Percentiles rank a stretch among this genome's conserved stretches.
phyloP scores from a whole-genome alignment of 2,797 vertebrate genomes.

The Phyllotis vaccarum region DNA sequence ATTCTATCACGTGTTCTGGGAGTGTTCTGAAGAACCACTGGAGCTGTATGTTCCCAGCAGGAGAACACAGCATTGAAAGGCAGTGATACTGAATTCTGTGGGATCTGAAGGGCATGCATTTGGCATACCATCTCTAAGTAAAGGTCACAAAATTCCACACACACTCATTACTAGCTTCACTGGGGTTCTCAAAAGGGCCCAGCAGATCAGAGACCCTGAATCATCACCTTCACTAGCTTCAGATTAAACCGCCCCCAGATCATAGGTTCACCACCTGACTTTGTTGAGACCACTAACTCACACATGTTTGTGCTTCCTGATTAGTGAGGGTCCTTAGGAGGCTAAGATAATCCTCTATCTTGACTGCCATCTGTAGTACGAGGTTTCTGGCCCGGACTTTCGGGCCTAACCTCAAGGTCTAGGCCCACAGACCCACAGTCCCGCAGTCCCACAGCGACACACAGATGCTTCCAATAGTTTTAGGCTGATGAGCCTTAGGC shows the following conservation, averaged over 20 bases:
- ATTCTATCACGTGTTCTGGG: neutral
- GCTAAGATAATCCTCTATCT: neutral
- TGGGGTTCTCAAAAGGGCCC: neutral
- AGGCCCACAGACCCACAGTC: too few relatives aligned
- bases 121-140: neutral
- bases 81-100: neutral
- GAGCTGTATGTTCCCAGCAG: neutral
- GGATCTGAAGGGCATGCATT: neutral
- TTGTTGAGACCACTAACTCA: neutral
- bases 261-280: neutral
- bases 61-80: neutral
- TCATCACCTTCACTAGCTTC: neutral
- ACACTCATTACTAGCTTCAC: neutral
- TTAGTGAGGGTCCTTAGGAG: neutral
- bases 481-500: too few relatives aligned
- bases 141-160: neutral
- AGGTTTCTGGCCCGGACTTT: too few relatives aligned
- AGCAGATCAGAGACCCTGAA: neutral
- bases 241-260: neutral
- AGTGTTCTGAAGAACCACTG: neutral
- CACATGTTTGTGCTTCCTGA: neutral
- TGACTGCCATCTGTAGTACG: too few relatives aligned
- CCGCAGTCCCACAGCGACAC: too few relatives aligned
- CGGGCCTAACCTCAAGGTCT: too few relatives aligned
- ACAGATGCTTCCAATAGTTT: too few relatives aligned